Conservation (phyloP, 2,797 vertebrate genomes). For the Philypnodon macrostomus region DNA sequence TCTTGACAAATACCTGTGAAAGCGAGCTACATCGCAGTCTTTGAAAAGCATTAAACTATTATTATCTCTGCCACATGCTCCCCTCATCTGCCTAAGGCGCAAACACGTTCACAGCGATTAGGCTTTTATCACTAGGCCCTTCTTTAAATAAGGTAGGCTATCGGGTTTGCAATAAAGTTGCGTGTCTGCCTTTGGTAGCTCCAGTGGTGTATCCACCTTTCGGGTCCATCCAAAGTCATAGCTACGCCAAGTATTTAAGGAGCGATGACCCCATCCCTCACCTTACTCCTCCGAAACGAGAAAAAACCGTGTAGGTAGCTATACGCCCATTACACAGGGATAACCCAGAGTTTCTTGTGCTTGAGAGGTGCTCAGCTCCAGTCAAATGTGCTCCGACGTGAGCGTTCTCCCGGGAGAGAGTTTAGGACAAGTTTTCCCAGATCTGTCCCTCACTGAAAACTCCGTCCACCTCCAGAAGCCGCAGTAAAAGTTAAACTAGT, state of each 20-base stretch:
- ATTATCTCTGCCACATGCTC: slow-evolving; percentile 39
- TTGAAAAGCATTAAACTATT: slow-evolving; percentile 9
- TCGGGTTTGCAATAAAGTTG: slow-evolving; percentile 41
- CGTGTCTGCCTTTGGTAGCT: slow-evolving; percentile 35
- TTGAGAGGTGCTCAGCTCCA: slow-evolving; percentile 49
- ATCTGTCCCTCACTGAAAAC: slow-evolving; percentile 85
- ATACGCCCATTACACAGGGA: slow-evolving; percentile 65
- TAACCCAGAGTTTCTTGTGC: slow-evolving; percentile 47
- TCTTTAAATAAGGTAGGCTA: slow-evolving; percentile 39
- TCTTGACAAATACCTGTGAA: slow-evolving; percentile 48
- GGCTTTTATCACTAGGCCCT: slow-evolving; percentile 9
- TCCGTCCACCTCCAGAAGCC: slow-evolving; percentile 91
- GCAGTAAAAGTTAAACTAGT: slow-evolving; percentile 86
- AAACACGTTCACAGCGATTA: slow-evolving; percentile 29
- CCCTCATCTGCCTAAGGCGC: slow-evolving; percentile 38
- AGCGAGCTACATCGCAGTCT: slow-evolving; percentile 65
- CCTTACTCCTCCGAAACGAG: slow-evolving; percentile 65
- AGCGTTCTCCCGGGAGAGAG: slow-evolving; percentile 33
- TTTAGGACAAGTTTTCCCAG: slow-evolving; percentile 70
- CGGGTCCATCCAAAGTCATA: slow-evolving; percentile 57
- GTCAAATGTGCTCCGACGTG: slow-evolving; percentile 26
- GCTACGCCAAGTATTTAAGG: slow-evolving; percentile 63
- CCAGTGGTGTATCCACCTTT: slow-evolving; percentile 41
- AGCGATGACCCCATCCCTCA: slow-evolving; percentile 64
- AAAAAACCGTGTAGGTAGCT: slow-evolving; percentile 47